Base-by-base conservation (phyloP, 2,113 vertebrate genomes). In the Sterna hirundo region DNA sequence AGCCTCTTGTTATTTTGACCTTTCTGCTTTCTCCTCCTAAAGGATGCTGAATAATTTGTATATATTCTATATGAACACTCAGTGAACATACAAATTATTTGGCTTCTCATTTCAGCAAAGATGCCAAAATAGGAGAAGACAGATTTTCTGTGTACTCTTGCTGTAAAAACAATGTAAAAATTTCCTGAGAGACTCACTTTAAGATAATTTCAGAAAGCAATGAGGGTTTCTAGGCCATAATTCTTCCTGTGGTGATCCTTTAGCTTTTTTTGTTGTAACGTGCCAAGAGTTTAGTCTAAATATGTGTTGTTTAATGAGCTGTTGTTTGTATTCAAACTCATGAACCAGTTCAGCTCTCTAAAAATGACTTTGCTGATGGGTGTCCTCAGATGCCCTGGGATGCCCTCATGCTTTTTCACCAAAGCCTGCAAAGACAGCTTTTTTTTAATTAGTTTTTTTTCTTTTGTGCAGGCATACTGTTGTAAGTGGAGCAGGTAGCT, bases 101-200 rank as follows among this genome's bases (percentile, higher is more conserved):
- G 95, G 95, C 96, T 94, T 83, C 87, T 94, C 4, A 0, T 80
- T 93, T 88, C 90, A 94, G 62, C 68, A 69, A 42, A 92, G 78
- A 96, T 90, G 92, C 96, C 94, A 97, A 93, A 96, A 90, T 66
- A 91, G 83, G 82, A 93, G 87, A 97, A 91, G 92, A 92, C 71
- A 86, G 90, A 96, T 95, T 86, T 94, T 96, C 79, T 97, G 85
- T 94, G 58, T 96, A 83, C 46, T 91, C 42, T 62, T 83, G 66
- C 87, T 94, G 42, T 83, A 95, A 94, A 96, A 97, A 80, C 92
- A 96, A 77, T 86, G 75, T 86, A 62, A 72, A 87, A 83, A 77
- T 62, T 83, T 92, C 92, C 93, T 78, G 51, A 10, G 94, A 74
- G 92, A 69, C 75, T 88, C 29, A 7, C 87, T 97, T 76, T 38